Evolutionary conservation across 1,140 invertebrate species (phyloP), one percentile per base, ranked within the genome.

Genomic region (Zaprionus davidi): DNA sequence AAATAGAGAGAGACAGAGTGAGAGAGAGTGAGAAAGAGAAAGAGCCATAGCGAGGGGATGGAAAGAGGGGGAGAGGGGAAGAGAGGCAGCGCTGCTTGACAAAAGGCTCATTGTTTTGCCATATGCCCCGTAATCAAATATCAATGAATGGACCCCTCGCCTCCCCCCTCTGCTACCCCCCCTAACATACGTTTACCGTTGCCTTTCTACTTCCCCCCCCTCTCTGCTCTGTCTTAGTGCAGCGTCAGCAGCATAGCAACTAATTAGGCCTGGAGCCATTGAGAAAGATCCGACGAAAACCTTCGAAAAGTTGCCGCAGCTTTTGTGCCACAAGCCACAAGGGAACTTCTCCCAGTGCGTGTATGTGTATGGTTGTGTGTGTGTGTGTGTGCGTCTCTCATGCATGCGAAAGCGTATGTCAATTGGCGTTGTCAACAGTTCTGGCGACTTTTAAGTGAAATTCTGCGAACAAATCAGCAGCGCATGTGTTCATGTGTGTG

Each of bases 81-180:
- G 34, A 20, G 17, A 15, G 26, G 17, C n/a, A 28, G 34, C 9
- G 51, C 51, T 26, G n/a, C 73, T 79, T 79, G 69, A 77, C 74
- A 80, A 80, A 77, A 62, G 78, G 26, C 60, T 63, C 74, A 77
- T 77, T 76, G 77, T 72, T 71, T 68, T 36, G 64, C 58, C 72
- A 74, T 69, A 70, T 70, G 72, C 59, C 26, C 26, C 24, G 65
- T 80, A 78, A 80, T 80, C 78, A 80, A 80, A 80, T 80, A 80
- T 78, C 78, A 80, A 80, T 78, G 75, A 70, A 80, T 62, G 51
- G 56, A 28, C 13, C 59, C 24, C 15, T 28, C 20, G 9, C 2
- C 34, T 5, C 9, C 31, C 6, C 28, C 26, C 31, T n/a, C 31
- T n/a, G 15, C 6, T 31, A 9, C 20, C n/a, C 28, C 28, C 53